phyloP scores from a whole-genome alignment of 2,113 vertebrate genomes.

The Pongo pygmaeus region DNA sequence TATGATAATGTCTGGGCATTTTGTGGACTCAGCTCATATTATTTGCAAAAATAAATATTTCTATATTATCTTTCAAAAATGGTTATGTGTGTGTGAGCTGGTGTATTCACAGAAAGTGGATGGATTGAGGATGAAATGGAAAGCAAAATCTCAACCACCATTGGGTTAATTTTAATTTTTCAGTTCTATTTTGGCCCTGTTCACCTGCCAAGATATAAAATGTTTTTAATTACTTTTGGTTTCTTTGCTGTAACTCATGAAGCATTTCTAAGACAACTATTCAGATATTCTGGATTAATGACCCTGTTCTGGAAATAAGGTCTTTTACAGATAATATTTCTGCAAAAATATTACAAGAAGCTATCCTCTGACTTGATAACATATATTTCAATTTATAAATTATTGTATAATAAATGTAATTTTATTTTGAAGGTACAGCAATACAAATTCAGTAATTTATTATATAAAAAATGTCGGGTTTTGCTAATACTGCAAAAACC shows the following conservation, averaged over 20 bases:
- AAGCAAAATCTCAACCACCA: background rate
- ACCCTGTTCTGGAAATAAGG: background rate
- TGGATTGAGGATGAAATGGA: background rate
- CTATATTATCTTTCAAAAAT: conserved; percentile 2
- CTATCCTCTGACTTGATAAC: background rate
- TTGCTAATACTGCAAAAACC: background rate
- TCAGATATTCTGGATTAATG: background rate
- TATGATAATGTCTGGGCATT: background rate
- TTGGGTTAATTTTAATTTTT: conserved; percentile 27
- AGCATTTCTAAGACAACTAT: background rate
- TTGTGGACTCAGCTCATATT: background rate
- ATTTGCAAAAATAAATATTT: conserved; percentile 28
- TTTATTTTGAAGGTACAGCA: background rate
- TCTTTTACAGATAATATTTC: background rate
- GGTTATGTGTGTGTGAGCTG: background rate
- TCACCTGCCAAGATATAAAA: background rate
- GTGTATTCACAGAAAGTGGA: background rate
- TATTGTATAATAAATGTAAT: background rate
- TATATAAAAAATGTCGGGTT: background rate
- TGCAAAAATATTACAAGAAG: background rate
- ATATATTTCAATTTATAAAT: background rate
- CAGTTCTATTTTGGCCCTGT: background rate
- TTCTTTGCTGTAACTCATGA: background rate
- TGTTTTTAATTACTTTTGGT: background rate
- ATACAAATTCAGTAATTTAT: background rate